Conservation (phyloP, 2,113 vertebrate genomes). For the Thryonomys swinderianus region DNA sequence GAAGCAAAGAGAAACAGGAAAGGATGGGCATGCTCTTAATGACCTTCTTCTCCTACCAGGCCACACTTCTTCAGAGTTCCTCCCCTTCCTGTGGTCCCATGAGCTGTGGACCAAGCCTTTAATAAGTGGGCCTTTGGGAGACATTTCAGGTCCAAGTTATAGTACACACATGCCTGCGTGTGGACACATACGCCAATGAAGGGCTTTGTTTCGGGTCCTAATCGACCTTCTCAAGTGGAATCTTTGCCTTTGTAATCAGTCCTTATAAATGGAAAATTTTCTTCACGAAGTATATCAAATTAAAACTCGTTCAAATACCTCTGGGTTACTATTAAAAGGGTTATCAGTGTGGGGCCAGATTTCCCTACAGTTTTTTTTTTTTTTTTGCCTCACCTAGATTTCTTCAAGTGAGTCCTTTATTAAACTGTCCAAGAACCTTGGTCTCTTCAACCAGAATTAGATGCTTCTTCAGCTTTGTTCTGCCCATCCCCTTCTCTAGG, state of each 20-base stretch:
- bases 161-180: neutral
- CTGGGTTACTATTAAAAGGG: neutral
- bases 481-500: too few species aligned
- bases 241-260: neutral
- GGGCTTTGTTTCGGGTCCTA: neutral
- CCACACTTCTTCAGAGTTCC: neutral
- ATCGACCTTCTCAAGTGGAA: neutral
- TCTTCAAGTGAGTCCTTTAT: neutral
- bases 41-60: neutral
- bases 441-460: neutral
- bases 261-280: neutral
- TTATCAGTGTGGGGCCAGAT: neutral
- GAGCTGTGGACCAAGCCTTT: neutral
- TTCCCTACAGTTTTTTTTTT: neutral
- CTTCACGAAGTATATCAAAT: neutral
- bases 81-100: neutral
- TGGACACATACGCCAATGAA: too few species aligned
- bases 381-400: neutral
- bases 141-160: neutral
- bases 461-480: neutral
- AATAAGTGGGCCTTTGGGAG: neutral
- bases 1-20: neutral
- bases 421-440: neutral
- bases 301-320: neutral
- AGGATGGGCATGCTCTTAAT: neutral